Conservation (phyloP, 1,140 invertebrate species). For the Drosophila seguyi region DNA sequence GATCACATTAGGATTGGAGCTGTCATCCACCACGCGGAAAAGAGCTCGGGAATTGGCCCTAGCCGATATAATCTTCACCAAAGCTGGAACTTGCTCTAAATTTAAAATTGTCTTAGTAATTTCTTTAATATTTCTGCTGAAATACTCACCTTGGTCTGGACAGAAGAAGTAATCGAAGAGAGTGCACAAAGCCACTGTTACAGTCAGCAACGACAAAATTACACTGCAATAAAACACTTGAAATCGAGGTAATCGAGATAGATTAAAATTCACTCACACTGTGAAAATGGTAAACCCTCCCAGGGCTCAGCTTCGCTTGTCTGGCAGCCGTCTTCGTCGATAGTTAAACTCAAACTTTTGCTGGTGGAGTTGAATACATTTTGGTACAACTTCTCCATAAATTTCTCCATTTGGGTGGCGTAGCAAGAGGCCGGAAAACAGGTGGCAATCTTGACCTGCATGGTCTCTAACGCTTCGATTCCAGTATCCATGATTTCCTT, state of each 20-base stretch:
- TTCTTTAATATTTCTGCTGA: accelerated
- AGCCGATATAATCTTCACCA: constrained; percentile 50
- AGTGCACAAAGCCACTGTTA: constrained; percentile 17
- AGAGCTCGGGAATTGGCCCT: constrained; percentile 49
- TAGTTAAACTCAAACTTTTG: not conserved
- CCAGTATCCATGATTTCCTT: not conserved
- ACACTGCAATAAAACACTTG: constrained; percentile 8
- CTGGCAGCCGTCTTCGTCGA: constrained; percentile 16
- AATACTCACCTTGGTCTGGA: constrained; percentile 42
- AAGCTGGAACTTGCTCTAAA: constrained; percentile 29
- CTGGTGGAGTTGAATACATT: not conserved
- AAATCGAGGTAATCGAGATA: not conserved
- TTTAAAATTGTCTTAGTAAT: not conserved
- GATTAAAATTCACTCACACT: constrained; percentile 36
- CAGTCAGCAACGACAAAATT: constrained; percentile 32
- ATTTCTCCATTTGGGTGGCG: constrained; percentile 3
- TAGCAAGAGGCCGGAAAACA: constrained; percentile 34
- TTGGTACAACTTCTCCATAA: not conserved
- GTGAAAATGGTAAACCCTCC: constrained; percentile 53
- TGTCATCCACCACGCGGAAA: constrained; percentile 32
- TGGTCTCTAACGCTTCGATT: constrained; percentile 3
- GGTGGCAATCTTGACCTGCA: constrained; percentile 17
- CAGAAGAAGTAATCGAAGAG: constrained; percentile 51
- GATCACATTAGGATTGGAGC: constrained; percentile 56
- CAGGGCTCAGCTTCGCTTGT: constrained; percentile 9